These are phyloP conservation scores for Ammospiza maritima DNA, from an alignment of 2,797 vertebrate genomes.

Conservation along the genomic window DNA sequence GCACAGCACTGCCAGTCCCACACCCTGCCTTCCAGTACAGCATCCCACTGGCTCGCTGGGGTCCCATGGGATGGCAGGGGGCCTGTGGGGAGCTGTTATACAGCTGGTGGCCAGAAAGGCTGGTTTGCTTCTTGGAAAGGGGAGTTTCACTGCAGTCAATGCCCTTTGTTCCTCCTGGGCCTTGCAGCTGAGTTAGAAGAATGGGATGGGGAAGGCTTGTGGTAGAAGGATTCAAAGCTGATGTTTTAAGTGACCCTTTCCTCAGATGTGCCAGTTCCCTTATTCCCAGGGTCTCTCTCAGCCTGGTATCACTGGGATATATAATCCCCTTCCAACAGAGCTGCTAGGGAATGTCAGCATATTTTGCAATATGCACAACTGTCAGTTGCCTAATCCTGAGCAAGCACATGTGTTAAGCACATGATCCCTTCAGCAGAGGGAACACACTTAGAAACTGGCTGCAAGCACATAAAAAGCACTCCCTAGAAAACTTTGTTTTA, in stretches of 20 bases:
- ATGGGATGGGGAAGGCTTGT: neutral
- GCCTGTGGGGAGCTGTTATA: neutral
- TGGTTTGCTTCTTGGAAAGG: neutral
- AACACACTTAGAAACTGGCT: conserved; percentile 26
- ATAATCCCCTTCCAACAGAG: neutral
- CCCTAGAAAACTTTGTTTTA: neutral
- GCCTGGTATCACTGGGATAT: neutral
- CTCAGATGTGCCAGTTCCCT: neutral
- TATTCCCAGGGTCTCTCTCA: conserved; percentile 6
- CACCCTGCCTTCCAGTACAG: neutral
- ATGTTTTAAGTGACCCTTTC: neutral
- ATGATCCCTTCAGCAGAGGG: conserved; percentile 20
- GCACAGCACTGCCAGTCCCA: neutral
- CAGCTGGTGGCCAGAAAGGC: neutral
- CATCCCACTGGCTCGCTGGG: rapidly evolving
- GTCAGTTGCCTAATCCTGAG: conserved; percentile 48
- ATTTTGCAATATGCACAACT: conserved; percentile 37
- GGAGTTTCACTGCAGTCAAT: neutral
- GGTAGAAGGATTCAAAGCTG: neutral
- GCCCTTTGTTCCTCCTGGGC: neutral
- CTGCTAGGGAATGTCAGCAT: conserved; percentile 27
- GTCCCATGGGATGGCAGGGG: neutral
- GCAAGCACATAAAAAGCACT: neutral
- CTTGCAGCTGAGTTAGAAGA: neutral
- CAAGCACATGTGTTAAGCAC: conserved; percentile 62